phyloP scores from a whole-genome alignment of 2,888 invertebrate species.

The Fragum sueziense region DNA sequence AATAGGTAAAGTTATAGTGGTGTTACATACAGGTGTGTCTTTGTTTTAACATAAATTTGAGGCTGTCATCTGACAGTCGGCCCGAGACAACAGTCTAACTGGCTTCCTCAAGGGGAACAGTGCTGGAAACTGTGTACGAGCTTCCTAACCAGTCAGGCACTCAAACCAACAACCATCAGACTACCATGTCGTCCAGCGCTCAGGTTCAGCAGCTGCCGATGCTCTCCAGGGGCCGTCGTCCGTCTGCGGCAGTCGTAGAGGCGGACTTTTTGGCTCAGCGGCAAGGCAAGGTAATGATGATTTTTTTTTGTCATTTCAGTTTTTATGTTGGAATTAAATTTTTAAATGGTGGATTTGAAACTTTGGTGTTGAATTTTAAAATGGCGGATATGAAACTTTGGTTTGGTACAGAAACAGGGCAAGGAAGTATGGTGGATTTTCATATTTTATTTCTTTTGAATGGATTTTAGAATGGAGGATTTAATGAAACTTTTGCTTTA shows the following conservation, averaged over 20 bases:
- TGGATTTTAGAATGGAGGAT: no score
- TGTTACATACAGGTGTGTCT: constrained; percentile 12
- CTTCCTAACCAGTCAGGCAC: constrained; percentile 9
- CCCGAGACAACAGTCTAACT: constrained; percentile 34
- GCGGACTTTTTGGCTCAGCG: constrained; percentile 66
- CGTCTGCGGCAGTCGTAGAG: constrained; percentile 74
- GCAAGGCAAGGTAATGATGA: constrained; percentile 53
- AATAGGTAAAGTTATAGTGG: background rate
- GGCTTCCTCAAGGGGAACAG: constrained; percentile 57
- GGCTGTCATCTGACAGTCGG: constrained; percentile 23
- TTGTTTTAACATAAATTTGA: background rate
- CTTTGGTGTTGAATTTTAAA: background rate
- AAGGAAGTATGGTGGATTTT: background rate
- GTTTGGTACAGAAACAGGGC: background rate
- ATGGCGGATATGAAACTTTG: background rate
- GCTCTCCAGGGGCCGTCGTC: constrained; percentile 74
- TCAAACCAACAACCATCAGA: background rate
- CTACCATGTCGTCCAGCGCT: constrained; percentile 18
- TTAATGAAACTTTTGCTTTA: no score
- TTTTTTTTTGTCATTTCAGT: no score
- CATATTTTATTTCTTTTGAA: no score
- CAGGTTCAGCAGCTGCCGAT: constrained; percentile 59
- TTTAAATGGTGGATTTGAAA: background rate
- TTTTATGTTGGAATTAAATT: background rate
- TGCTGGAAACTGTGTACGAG: constrained; percentile 55